Evolutionary conservation across 2,888 invertebrate species (phyloP).

Genomic region (Nephrotoma guestfalica): DNA sequence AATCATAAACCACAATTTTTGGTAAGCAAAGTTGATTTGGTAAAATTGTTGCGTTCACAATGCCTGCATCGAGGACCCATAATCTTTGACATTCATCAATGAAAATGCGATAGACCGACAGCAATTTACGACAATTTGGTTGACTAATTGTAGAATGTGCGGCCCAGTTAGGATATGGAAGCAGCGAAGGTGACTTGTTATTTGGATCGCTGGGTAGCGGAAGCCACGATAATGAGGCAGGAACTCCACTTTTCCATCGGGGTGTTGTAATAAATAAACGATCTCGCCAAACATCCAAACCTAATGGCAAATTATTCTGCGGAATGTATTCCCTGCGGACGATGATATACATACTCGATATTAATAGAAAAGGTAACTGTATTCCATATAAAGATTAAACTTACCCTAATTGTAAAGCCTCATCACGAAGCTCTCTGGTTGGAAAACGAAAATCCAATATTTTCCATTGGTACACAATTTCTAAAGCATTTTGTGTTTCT

Average conservation of each 20-base stretch:
- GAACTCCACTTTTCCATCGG: constrained; percentile 60
- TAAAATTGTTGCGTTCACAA: constrained; percentile 50
- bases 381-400: constrained; percentile 6
- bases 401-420: constrained; percentile 44
- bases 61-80: constrained; percentile 71
- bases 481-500: constrained; percentile 13
- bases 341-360: too few species aligned
- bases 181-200: constrained; percentile 44
- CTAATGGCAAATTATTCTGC: constrained; percentile 58
- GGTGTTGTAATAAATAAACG: constrained; percentile 63
- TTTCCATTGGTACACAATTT: constrained; percentile 57
- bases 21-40: constrained; percentile 59
- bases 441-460: constrained; percentile 58
- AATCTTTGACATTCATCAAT: constrained; percentile 60
- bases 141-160: constrained; percentile 24
- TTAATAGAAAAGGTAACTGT: neutral
- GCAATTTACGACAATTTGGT: constrained; percentile 48
- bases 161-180: constrained; percentile 61
- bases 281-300: constrained; percentile 52
- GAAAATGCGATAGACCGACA: constrained; percentile 61
- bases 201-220: constrained; percentile 42
- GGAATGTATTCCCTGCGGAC: constrained; percentile 43
- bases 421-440: constrained; percentile 37
- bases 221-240: constrained; percentile 55
- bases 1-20: constrained; percentile 55